A percentile compares a stretch with the other conserved stretches of the same genome.
phyloP scores from a whole-genome alignment of 2,113 vertebrate species.

The Mobula hypostoma region DNA sequence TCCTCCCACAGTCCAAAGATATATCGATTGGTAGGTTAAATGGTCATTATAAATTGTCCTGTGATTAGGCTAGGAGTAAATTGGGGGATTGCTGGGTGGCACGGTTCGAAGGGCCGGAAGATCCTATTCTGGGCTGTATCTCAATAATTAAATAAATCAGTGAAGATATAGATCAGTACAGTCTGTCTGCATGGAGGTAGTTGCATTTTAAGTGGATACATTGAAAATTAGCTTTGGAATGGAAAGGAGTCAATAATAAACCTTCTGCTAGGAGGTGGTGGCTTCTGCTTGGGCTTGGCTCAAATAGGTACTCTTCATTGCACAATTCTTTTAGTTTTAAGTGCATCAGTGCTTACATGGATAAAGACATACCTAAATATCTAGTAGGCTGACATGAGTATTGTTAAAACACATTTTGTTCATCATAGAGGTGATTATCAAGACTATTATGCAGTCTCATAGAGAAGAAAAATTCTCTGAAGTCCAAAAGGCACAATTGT shows the following conservation, averaged over 20 bases:
- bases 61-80: no score
- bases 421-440: background rate
- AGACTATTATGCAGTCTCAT: background rate
- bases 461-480: background rate
- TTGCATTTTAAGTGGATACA: conserved; percentile 41
- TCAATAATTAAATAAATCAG: no score
- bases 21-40: no score
- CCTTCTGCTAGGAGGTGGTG: background rate
- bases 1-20: no score
- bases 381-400: background rate
- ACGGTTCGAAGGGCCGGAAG: no score
- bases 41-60: no score
- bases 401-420: background rate
- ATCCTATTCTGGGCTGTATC: no score
- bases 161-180: conserved; percentile 44
- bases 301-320: background rate
- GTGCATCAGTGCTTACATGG: background rate
- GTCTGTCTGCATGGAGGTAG: conserved; percentile 28
- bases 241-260: background rate
- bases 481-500: background rate
- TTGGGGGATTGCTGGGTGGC: no score
- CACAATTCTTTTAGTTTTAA: background rate
- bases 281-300: background rate
- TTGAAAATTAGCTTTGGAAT: background rate
- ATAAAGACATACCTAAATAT: background rate